These are phyloP conservation scores for Brotula barbata DNA, from an alignment of 2,797 vertebrate genomes.

Conservation along the genomic window DNA sequence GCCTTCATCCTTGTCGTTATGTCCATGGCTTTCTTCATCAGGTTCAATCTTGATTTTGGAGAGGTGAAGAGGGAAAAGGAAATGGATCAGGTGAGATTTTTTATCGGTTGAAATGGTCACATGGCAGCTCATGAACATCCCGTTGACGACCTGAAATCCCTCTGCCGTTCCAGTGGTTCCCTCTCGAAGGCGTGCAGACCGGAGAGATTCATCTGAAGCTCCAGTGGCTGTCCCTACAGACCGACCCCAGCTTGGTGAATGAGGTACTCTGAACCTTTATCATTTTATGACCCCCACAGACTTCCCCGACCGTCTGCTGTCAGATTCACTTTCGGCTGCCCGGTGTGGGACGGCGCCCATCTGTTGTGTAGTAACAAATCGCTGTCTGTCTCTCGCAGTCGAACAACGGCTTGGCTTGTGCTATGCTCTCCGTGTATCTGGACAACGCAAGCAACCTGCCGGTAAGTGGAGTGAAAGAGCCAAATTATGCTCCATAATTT, in stretches of 20 bases:
- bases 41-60: slow-evolving; percentile 85
- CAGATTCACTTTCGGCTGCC: no score
- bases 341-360: background rate
- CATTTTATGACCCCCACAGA: no score
- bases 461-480: slow-evolving; percentile 78
- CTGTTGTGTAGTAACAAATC: background rate
- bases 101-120: no score
- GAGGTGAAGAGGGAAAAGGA: slow-evolving; percentile 86
- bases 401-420: slow-evolving; percentile 80
- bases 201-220: slow-evolving; percentile 88
- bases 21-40: slow-evolving; percentile 68
- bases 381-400: slow-evolving; percentile 72
- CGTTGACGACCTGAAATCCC: no score
- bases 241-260: slow-evolving; percentile 73
- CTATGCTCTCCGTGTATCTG: slow-evolving; percentile 91
- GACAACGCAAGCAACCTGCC: slow-evolving; percentile 89
- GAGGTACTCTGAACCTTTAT: slow-evolving; percentile 73
- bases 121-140: no score
- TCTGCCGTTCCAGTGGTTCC: slow-evolving; percentile 84
- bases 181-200: slow-evolving; percentile 77
- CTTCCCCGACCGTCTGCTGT: no score
- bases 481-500: no score
- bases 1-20: no score
- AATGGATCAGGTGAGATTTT: slow-evolving; percentile 85
- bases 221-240: slow-evolving; percentile 88